Base-by-base conservation (phyloP, 2,888 invertebrate species). In the Pantelozetes paolii region DNA sequence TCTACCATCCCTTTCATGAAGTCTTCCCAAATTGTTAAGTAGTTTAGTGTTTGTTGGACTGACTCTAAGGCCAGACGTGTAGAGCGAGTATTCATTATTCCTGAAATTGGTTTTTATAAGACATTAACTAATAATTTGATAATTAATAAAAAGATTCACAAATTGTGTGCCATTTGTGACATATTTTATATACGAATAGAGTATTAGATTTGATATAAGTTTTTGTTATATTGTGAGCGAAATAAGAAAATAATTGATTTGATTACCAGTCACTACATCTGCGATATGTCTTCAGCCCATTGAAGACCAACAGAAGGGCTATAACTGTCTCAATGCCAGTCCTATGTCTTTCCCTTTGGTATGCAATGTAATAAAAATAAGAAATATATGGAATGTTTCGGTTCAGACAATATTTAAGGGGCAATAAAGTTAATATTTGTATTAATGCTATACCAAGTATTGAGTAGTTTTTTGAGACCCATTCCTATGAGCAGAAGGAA, bases 11-110 rank as follows among this genome's bases (percentile, higher is more conserved):
- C 64, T 75, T 76, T 83, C 83, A 70, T 82, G 77, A 0, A 82
- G 80, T 78, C 82, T 82, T 15, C 83, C 83, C 0, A 83, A 81
- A 79, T 83, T 83, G 78, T 83, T 83, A 79, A 81, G 82, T 64
- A 83, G 78, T 77, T 83, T 83, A 30, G 82, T 83, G 78, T 83
- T 83, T 62, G 76, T 77, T 36, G 79, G 79, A 75, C 82, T 82
- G 0, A 82, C 81, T 59, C 78, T 79, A 42, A 83, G 77, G 11
- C 81, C 82, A 15, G 82, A 78, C 71, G 79, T 78, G 76, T 82
- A 83, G 45, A 83, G 76, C 13, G 79, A 78, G 75, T 81, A 81
- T 75, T 83, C 83, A 67, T 75, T 75, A 50, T 73, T 59, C 78
- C 78, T 76, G 45, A 62, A 62, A 54, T 30, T 71, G 48, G 57